Evolutionary conservation across 2,797 vertebrate genomes (phyloP).

Genomic region (Gadopsis bispinosus): DNA sequence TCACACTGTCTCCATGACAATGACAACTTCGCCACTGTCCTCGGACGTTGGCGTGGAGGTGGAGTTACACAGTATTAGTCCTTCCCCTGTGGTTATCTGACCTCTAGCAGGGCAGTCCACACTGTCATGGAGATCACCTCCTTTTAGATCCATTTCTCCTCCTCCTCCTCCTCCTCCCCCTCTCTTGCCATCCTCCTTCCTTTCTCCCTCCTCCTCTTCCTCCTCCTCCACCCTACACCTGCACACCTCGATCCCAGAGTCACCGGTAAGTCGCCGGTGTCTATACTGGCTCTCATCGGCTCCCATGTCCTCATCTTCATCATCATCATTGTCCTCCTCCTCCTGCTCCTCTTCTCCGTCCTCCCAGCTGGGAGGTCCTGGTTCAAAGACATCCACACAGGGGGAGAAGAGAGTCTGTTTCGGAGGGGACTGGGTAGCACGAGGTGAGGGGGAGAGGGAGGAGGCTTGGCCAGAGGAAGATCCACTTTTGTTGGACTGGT

Average conservation of each 20-base stretch:
- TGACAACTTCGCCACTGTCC: slow-evolving; percentile 66
- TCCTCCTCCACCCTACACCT: slow-evolving; percentile 86
- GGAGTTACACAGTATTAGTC: slow-evolving; percentile 68
- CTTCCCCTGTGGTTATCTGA: slow-evolving; percentile 65
- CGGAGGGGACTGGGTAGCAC: slow-evolving; percentile 77
- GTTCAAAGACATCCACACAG: slow-evolving; percentile 84
- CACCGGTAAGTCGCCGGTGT: slow-evolving; percentile 90
- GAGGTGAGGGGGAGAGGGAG: slow-evolving; percentile 75
- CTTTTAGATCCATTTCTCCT: slow-evolving; percentile 54
- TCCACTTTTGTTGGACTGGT: slow-evolving; percentile 60
- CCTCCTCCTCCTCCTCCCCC: slow-evolving; percentile 46
- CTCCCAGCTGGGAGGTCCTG: slow-evolving; percentile 68
- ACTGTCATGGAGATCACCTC: slow-evolving; percentile 81
- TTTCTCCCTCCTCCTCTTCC: slow-evolving; percentile 72
- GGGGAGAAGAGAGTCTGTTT: slow-evolving; percentile 87
- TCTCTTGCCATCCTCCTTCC: slow-evolving; percentile 40
- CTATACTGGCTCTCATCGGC: slow-evolving; percentile 87
- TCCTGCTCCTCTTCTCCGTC: slow-evolving; percentile 59
- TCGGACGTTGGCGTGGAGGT: slow-evolving; percentile 59
- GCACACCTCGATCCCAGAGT: slow-evolving; percentile 94
- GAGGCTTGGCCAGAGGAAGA: slow-evolving; percentile 65
- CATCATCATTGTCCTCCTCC: slow-evolving; percentile 58
- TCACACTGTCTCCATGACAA: slow-evolving; percentile 84
- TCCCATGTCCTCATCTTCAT: slow-evolving; percentile 82
- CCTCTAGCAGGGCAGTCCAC: slow-evolving; percentile 80